Evolutionary conservation across 2,113 vertebrate species (phyloP).

Genomic region (Oceanites oceanicus): DNA sequence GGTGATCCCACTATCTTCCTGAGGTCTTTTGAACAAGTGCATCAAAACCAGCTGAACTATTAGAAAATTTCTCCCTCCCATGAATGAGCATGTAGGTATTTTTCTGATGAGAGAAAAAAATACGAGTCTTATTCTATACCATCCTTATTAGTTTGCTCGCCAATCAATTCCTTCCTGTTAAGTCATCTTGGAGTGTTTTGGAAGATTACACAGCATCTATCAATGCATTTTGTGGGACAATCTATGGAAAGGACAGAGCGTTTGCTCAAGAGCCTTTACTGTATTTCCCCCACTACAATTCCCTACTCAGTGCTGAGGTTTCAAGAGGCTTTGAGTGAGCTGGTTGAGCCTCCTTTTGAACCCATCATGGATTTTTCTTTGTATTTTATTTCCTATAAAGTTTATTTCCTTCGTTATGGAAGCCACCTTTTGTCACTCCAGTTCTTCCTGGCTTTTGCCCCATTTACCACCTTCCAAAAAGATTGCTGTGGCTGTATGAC

Average conservation of each 20-base stretch:
- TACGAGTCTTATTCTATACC: not conserved
- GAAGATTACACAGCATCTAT: not conserved
- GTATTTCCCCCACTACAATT: not conserved
- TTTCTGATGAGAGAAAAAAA: not conserved
- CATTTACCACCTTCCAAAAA: slow-evolving; percentile 15
- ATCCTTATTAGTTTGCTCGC: not conserved
- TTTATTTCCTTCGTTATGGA: slow-evolving; percentile 38
- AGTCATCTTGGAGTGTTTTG: not conserved
- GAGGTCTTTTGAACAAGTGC: not conserved
- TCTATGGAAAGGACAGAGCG: not conserved
- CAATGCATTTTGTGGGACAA: not conserved
- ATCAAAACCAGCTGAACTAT: not conserved
- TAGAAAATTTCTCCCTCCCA: not conserved
- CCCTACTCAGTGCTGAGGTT: not conserved
- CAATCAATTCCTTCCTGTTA: not conserved
- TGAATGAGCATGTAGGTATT: not conserved
- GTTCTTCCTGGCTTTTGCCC: slow-evolving; percentile 30
- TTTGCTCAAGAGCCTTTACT: not conserved
- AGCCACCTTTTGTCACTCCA: not conserved
- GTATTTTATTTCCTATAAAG: slow-evolving; percentile 39
- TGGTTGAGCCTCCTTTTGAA: slow-evolving; percentile 41
- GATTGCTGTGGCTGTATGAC: not conserved
- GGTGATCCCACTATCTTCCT: not conserved
- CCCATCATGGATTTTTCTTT: slow-evolving; percentile 22
- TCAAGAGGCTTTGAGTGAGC: slow-evolving; percentile 9